Evolutionary conservation across 2,888 invertebrate genomes (phyloP), one percentile per base, ranked within the genome.

Genomic region (Automeris io): DNA sequence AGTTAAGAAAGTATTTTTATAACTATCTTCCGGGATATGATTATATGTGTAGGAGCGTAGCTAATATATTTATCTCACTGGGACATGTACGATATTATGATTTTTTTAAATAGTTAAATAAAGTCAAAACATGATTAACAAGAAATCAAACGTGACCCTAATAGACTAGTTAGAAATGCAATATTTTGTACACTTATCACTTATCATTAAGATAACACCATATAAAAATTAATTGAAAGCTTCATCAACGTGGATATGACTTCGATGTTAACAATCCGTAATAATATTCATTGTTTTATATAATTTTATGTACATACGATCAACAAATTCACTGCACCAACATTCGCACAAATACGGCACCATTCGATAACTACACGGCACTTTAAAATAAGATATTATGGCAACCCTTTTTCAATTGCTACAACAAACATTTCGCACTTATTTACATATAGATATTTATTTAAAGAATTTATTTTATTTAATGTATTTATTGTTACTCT

Each of bases 141-240:
- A 37, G 23, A 37, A 56, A 57, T 55, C 52, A 61, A 64, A 71
- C 68, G 79, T 81, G 85, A 81, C 77, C 77, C 81, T 80, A 82
- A 69, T 60, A 72, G 83, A 86, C 86, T 86, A 85, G 83, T 76
- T 64, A 75, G 79, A 85, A 86, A 86, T 83, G 82, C 82, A 81
- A 71, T 70, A 67, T 73, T 81, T 83, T 83, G 83, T 85, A 86
- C 85, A 85, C 60, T 74, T 76, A 76, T 75, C 65, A 67, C 83
- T 78, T 85, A 85, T 64, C 63, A 85, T 74, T 85, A 85, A 70
- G 69, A 75, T 85, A 86, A 85, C 83, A 81, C 74, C 77, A 68
- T 78, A 74, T 82, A 81, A 75, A 76, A 74, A 75, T 71, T 76
- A 77, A 29, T 29, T 74, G 76, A 70, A 78, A 71, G 62, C 59